Base-by-base conservation (phyloP, 2,888 invertebrate species). In the Brassicogethes aeneus region DNA sequence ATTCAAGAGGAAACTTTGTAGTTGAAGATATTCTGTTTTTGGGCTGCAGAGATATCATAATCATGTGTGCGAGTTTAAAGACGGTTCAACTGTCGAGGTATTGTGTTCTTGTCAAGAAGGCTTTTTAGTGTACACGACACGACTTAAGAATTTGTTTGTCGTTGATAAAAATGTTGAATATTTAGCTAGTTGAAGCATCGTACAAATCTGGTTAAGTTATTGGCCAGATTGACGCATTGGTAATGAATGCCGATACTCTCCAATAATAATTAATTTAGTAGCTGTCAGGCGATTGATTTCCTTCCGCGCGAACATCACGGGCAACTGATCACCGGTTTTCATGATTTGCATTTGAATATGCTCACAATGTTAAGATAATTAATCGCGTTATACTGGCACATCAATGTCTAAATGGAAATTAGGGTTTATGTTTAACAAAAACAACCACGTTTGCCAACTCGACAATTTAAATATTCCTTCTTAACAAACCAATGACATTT, bases 361-460 rank as follows among this genome's bases (percentile, higher is more conserved):
- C 23, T 23, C 23, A 23, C 23, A 23, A 23, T 23, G 23, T 23
- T 23, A 23, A 23, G 23, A 23, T 23, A 23, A 23, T 23, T 23
- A 23, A 23, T 23, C 23, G 23, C 23, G 23, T 23, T 23, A 23
- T 23, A 23, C 23, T 23, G 23, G 23, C 23, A 10, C 23, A 23
- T 23, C 23, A 23, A 23, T 23, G 23, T 23, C 23, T 23, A 23
- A 23, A 23, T 23, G 23, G 23, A 7, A 23, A 23, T 23, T 23
- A 5, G 23, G 23, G 23, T 23, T 23, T 23, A 10, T 23, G 23
- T 10, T 7, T 10, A 23, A 23, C 23, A 23, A 23, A 23, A 23
- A 23, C 23, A 10, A 7, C 23, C 23, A 10, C 23, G 23, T 23
- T 23, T 23, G 23, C 10, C 5, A 23, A 10, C 23, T n/a, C 23